A percentile compares a stretch with the other conserved stretches of the same genome.
Conservation (phyloP, 2,888 invertebrate species). For the Cryptosula pallasiana region DNA sequence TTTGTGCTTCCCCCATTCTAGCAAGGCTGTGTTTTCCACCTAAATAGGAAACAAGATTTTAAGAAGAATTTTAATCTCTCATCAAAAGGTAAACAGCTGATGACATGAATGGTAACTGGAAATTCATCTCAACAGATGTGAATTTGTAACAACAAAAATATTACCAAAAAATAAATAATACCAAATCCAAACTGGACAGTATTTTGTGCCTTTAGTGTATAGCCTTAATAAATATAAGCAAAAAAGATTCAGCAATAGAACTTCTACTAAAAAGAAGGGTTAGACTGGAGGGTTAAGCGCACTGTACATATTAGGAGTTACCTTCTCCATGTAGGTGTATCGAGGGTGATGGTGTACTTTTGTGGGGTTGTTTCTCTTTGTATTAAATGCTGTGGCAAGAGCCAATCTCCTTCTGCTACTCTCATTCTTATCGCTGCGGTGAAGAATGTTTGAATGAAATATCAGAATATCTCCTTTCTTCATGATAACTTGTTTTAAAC, state of each 20-base stretch:
- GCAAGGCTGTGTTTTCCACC: background rate
- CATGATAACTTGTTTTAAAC: background rate
- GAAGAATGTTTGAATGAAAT: constrained; percentile 44
- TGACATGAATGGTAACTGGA: background rate
- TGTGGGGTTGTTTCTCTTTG: constrained; percentile 21
- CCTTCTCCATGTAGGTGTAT: background rate
- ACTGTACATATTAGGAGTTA: background rate
- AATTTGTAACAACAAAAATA: background rate
- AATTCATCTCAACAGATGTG: background rate
- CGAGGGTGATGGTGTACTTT: constrained; percentile 7
- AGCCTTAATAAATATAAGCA: background rate
- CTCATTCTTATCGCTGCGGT: constrained; percentile 30
- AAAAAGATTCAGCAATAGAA: background rate
- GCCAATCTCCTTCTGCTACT: constrained; percentile 13
- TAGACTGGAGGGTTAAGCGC: background rate
- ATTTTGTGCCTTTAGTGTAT: background rate
- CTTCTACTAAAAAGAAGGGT: background rate
- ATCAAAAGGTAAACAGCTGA: background rate
- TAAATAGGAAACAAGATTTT: background rate
- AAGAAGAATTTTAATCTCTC: too few species aligned
- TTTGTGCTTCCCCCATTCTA: constrained; percentile 7
- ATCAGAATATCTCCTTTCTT: constrained; percentile 41
- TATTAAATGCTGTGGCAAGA: constrained; percentile 9
- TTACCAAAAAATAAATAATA: background rate
- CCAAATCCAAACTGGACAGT: background rate